A percentile compares a stretch with the other conserved stretches of the same genome.
Conservation (phyloP, 2,113 vertebrate species). For the Pseudolaguvia tuberculata region DNA sequence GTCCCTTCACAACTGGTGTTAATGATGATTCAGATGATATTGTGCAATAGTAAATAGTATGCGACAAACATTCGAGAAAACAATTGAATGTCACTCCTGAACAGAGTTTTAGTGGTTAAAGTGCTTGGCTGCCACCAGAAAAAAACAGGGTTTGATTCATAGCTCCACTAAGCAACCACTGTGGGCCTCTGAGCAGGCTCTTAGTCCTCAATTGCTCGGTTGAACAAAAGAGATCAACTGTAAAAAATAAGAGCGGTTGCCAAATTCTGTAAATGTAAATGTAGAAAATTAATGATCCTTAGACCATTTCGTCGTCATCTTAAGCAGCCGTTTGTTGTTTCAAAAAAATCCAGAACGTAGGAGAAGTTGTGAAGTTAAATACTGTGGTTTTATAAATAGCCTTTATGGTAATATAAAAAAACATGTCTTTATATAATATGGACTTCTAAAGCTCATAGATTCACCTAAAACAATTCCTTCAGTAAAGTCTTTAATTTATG, state of each 20-base stretch:
- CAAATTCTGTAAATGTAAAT: no score
- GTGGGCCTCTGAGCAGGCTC: no score
- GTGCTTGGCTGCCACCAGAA: no score
- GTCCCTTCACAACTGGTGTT: neutral
- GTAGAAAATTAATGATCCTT: no score
- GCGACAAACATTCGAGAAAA: neutral
- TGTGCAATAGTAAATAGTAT: neutral
- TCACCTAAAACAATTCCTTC: no score
- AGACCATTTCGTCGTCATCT: slow-evolving; percentile 12
- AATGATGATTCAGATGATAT: neutral
- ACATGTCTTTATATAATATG: neutral
- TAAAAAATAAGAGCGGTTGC: no score
- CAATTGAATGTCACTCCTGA: neutral
- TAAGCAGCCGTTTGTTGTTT: neutral
- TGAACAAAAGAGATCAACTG: no score
- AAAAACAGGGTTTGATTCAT: no score
- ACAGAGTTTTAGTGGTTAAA: neutral
- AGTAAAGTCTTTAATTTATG: no score
- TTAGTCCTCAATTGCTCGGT: no score
- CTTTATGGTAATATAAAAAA: neutral
- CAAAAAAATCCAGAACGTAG: neutral
- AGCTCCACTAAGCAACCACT: no score
- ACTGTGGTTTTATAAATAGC: neutral
- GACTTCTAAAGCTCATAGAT: no score
- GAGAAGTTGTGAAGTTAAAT: neutral